Conservation (phyloP, 2,888 invertebrate genomes). For the Plusia festucae region DNA sequence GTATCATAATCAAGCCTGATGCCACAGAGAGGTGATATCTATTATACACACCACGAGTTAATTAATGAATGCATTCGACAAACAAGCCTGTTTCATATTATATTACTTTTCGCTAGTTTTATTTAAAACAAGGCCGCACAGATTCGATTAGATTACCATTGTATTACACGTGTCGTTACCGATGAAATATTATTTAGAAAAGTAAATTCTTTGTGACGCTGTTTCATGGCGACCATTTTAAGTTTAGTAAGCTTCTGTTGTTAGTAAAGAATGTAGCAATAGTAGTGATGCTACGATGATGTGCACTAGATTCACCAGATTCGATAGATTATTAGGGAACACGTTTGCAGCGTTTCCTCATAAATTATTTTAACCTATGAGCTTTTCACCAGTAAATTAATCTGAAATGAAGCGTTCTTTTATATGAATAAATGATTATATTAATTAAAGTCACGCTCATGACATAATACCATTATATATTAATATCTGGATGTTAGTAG, state of each 20-base stretch:
- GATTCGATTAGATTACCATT: not conserved
- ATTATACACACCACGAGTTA: slow-evolving; percentile 4
- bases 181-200: slow-evolving; percentile 19
- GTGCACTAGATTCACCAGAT: slow-evolving; percentile 18
- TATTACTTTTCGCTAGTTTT: not conserved
- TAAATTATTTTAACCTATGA: slow-evolving; percentile 42
- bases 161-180: slow-evolving; percentile 21
- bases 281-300: slow-evolving; percentile 28
- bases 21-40: not conserved
- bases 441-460: slow-evolving; percentile 3
- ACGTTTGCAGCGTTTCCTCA: slow-evolving; percentile 16
- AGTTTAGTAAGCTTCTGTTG: slow-evolving; percentile 18
- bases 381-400: slow-evolving; percentile 47
- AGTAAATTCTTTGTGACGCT: slow-evolving; percentile 24
- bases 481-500: not conserved
- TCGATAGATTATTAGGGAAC: slow-evolving; percentile 27
- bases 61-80: not conserved
- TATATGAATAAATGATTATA: slow-evolving; percentile 9
- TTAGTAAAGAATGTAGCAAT: slow-evolving; percentile 18
- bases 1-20: not conserved
- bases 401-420: slow-evolving; percentile 21
- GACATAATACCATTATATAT: slow-evolving; percentile 6
- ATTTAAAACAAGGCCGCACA: not conserved
- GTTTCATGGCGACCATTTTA: slow-evolving; percentile 20
- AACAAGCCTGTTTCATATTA: not conserved